Percentiles rank a stretch among this genome's conserved stretches.
Evolutionary conservation across 1,140 invertebrate species (phyloP).

Genomic region (Belonocnema kinseyi): DNA sequence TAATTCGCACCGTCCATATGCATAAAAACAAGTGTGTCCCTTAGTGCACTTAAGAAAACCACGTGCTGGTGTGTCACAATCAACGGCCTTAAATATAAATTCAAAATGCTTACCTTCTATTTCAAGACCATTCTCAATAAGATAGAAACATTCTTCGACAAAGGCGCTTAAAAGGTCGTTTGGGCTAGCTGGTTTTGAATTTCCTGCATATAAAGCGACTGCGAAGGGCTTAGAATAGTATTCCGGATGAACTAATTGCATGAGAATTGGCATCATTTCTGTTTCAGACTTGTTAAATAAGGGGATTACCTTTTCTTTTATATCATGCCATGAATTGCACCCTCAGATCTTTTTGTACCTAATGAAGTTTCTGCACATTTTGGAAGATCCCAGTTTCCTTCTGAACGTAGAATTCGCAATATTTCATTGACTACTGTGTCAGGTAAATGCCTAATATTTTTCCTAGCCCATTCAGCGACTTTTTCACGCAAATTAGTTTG

Average conservation of each 20-base stretch:
- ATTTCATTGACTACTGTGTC: conserved; percentile 37
- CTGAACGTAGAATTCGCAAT: conserved; percentile 36
- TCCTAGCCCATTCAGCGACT: conserved; percentile 34
- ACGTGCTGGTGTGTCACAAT: conserved; percentile 46
- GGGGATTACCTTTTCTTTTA: too few relatives aligned
- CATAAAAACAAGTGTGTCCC: conserved; percentile 39
- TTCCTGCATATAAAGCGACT: conserved; percentile 32
- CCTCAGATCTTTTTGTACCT: conserved; percentile 14
- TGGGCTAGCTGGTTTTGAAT: conserved; percentile 8
- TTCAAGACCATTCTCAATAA: too few relatives aligned
- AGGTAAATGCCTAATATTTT: conserved; percentile 35
- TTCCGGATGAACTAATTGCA: conserved; percentile 19
- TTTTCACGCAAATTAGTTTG: not conserved
- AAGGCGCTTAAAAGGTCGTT: conserved; percentile 16
- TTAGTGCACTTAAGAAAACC: conserved; percentile 42
- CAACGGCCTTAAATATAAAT: conserved; percentile 29
- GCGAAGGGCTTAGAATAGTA: conserved; percentile 29
- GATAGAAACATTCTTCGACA: conserved; percentile 29
- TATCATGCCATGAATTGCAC: conserved; percentile 8
- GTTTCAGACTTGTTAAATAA: conserved; percentile 27
- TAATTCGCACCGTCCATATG: conserved; percentile 40
- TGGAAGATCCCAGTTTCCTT: conserved; percentile 36
- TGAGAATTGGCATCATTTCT: conserved; percentile 33
- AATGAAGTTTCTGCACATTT: conserved; percentile 37
- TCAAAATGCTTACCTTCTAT: conserved; percentile 26